These are phyloP conservation scores for Platichthys flesus DNA, from an alignment of 2,113 vertebrate genomes.

Conservation along the genomic window DNA sequence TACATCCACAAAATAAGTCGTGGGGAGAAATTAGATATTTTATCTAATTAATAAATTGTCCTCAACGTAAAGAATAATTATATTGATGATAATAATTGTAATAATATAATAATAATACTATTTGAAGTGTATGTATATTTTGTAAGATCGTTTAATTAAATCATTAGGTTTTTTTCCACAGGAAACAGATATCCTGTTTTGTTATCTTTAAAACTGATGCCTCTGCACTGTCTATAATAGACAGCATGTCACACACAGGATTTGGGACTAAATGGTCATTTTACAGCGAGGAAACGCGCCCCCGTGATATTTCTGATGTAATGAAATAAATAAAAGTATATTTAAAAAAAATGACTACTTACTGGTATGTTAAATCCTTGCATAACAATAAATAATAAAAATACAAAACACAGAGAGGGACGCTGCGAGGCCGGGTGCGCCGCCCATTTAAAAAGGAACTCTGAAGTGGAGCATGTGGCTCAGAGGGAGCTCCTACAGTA, in stretches of 20 bases:
- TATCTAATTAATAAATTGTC: background rate
- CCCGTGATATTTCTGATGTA: conserved; percentile 39
- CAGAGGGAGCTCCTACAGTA: conserved; percentile 76
- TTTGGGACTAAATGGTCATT: background rate
- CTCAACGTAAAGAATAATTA: background rate
- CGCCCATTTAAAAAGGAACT: conserved; percentile 79
- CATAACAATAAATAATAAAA: conserved; percentile 86
- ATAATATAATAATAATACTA: background rate
- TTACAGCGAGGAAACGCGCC: background rate
- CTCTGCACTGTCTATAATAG: conserved; percentile 32
- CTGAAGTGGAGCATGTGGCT: conserved; percentile 74
- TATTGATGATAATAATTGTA: background rate
- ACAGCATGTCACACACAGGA: conserved; percentile 35
- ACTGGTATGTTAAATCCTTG: conserved; percentile 87
- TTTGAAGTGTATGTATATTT: background rate
- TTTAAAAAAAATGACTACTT: conserved; percentile 78
- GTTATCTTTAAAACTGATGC: conserved; percentile 51
- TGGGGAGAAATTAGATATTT: background rate
- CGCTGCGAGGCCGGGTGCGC: conserved; percentile 71
- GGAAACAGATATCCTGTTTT: conserved; percentile 30
- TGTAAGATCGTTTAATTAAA: conserved; percentile 22
- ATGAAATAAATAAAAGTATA: conserved; percentile 48
- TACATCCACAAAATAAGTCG: background rate
- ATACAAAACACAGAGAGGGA: conserved; percentile 74
- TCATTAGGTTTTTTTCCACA: conserved; percentile 18